A percentile compares a stretch with the other conserved stretches of the same genome.
These are phyloP conservation scores for Anoplolepis gracilipes DNA, from an alignment of 1,140 invertebrate species.

Conservation along the genomic window DNA sequence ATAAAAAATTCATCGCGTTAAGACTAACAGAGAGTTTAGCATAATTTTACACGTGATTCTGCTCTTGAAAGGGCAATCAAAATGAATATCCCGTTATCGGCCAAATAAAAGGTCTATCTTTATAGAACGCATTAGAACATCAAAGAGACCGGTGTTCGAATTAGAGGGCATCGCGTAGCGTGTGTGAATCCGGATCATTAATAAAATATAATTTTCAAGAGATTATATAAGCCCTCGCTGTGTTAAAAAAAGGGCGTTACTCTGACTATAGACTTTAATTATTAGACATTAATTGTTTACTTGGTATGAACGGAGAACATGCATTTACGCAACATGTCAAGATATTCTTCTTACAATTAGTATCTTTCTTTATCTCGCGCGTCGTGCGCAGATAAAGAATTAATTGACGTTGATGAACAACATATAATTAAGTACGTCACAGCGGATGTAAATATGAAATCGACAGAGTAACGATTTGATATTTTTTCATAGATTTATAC, in stretches of 20 bases:
- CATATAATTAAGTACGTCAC: conserved; percentile 33
- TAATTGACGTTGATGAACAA: conserved; percentile 32
- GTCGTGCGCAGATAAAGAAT: conserved; percentile 29
- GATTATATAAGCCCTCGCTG: conserved; percentile 43
- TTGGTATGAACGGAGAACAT: background rate
- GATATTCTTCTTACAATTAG: background rate
- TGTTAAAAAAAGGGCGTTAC: conserved; percentile 31
- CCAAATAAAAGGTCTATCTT: conserved; percentile 43
- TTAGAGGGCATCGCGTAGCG: conserved; percentile 43
- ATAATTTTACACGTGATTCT: conserved; percentile 8
- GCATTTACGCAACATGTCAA: background rate
- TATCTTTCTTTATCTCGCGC: conserved; percentile 23
- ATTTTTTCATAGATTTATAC: background rate
- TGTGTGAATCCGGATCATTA: conserved; percentile 32
- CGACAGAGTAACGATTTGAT: conserved; percentile 8
- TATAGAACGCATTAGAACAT: conserved; percentile 58
- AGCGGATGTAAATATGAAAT: conserved; percentile 31
- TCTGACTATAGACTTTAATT: background rate
- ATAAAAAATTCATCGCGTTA: background rate
- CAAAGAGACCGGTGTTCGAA: conserved; percentile 55
- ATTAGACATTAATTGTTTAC: conserved; percentile 52
- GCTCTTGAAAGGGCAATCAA: background rate
- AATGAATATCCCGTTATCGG: conserved; percentile 6
- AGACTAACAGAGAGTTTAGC: background rate
- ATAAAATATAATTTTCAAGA: conserved; percentile 60